Base-by-base conservation (phyloP, 2,797 vertebrate genomes). In the Peromyscus eremicus region DNA sequence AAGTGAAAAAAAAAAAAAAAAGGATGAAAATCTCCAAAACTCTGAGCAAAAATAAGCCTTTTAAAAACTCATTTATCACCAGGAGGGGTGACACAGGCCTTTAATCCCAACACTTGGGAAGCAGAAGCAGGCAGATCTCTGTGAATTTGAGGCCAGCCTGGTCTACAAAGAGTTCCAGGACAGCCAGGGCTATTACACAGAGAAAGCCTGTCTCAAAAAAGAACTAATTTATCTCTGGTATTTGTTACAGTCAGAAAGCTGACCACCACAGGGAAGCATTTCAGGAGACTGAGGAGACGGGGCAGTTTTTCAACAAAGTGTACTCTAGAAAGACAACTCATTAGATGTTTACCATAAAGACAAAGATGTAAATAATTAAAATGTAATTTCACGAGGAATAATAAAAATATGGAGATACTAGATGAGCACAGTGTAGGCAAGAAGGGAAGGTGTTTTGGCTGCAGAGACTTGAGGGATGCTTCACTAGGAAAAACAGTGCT, bases 261-360 rank as follows among this genome's bases (percentile, higher is more conserved):
- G 55, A 85, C 43, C 25, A 52, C 43, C 60, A 52, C 17, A 68
- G 34, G 75, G 79, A 66, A 37, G 23, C 62, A 71, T 83, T 32
- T 87, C 25, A 89, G 75, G 40, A 82, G n/a, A 25, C 16, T 71
- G 23, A 82, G 32, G 57, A 11, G 32, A 71, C 55, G 2, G 19
- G 71, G 75, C 57, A 49, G 73, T 32, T 73, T 85, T 81, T 94
- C 80, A 60, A 76, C 32, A 89, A 95, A 91, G 17, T 23, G 10
- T 46, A 23, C 52, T 82, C n/a, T 16, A 66, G 55, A 46, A 11
- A 75, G 81, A 84, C 17, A 89, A 86, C 16, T 92, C 66, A 90
- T 23, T 79, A 79, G 14, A 68, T 68, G 16, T 77, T 82, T 82
- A 57, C 34, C 86, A 29, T 62, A 86, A 89, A 82, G 49, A 57